These are phyloP conservation scores for Diloba caeruleocephala DNA, from an alignment of 2,888 invertebrate species.

Conservation along the genomic window DNA sequence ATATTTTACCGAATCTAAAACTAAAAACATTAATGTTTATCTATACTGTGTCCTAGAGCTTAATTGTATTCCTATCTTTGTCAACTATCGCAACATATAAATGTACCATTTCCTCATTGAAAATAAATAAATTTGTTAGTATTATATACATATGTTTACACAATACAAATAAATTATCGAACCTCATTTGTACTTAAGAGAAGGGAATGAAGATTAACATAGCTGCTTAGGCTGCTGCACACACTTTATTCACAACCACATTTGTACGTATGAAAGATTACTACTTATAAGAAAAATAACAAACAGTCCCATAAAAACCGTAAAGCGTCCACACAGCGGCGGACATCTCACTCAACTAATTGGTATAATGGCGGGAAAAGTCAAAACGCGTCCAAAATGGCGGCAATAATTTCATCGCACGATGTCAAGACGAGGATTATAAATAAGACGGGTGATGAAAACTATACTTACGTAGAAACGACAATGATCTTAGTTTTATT, in stretches of 20 bases:
- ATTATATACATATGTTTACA: no score
- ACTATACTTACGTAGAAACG: constrained; percentile 81
- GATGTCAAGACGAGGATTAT: constrained; percentile 80
- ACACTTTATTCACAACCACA: constrained; percentile 41
- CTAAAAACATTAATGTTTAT: no score
- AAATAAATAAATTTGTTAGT: background rate
- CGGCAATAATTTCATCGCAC: constrained; percentile 81
- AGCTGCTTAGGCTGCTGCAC: constrained; percentile 1
- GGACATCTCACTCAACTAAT: constrained; percentile 89
- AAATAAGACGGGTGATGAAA: constrained; percentile 86
- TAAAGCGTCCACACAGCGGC: constrained; percentile 76
- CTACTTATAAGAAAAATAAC: constrained; percentile 62
- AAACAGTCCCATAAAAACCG: constrained; percentile 76
- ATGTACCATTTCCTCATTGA: no score
- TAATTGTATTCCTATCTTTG: no score
- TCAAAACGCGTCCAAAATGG: constrained; percentile 79
- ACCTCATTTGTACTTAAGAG: constrained; percentile 9
- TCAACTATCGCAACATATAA: no score
- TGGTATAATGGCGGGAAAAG: constrained; percentile 85
- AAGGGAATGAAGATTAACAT: constrained; percentile 6
- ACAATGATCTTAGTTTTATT: constrained; percentile 83
- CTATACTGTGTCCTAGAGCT: no score
- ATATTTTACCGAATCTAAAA: no score
- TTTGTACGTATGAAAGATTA: constrained; percentile 44
- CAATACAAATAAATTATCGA: background rate